Conservation (phyloP, 2,888 invertebrate genomes). For the Omphaloscelis lunosa region DNA sequence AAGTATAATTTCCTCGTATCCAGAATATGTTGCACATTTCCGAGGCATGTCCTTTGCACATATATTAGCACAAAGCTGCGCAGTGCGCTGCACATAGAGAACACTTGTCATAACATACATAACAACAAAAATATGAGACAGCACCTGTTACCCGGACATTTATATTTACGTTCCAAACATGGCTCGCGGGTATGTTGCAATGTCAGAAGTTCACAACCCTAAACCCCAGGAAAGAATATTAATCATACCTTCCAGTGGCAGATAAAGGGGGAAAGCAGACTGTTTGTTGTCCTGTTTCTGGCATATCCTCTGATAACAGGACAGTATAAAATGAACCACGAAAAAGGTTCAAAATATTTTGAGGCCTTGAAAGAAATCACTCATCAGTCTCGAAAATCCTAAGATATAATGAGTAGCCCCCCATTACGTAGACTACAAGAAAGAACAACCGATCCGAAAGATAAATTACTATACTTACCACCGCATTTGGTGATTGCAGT, state of each 20-base stretch:
- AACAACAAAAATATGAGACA: slow-evolving; percentile 53
- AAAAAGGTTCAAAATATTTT: neutral
- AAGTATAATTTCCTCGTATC: neutral
- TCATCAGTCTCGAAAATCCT: neutral
- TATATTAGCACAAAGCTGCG: slow-evolving; percentile 18
- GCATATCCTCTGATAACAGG: slow-evolving; percentile 9
- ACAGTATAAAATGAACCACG: neutral
- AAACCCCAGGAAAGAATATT: slow-evolving; percentile 47
- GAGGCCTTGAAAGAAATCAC: neutral
- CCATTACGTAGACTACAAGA: neutral
- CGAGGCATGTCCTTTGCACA: slow-evolving; percentile 28
- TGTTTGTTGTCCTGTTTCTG: slow-evolving; percentile 21
- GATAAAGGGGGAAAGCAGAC: slow-evolving; percentile 15
- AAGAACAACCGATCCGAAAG: neutral
- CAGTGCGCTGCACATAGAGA: slow-evolving; percentile 25
- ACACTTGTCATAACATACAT: slow-evolving; percentile 41
- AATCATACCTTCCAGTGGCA: slow-evolving; percentile 35
- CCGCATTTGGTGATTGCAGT: slow-evolving; percentile 1
- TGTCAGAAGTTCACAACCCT: slow-evolving; percentile 47
- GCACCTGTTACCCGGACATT: slow-evolving; percentile 53
- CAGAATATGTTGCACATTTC: slow-evolving; percentile 2
- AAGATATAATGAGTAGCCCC: neutral
- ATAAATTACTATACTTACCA: slow-evolving; percentile 1
- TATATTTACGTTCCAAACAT: slow-evolving; percentile 49
- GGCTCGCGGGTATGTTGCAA: slow-evolving; percentile 25